Conservation (phyloP, 2,888 invertebrate species). For the Poecilobothrus nobilitatus region DNA sequence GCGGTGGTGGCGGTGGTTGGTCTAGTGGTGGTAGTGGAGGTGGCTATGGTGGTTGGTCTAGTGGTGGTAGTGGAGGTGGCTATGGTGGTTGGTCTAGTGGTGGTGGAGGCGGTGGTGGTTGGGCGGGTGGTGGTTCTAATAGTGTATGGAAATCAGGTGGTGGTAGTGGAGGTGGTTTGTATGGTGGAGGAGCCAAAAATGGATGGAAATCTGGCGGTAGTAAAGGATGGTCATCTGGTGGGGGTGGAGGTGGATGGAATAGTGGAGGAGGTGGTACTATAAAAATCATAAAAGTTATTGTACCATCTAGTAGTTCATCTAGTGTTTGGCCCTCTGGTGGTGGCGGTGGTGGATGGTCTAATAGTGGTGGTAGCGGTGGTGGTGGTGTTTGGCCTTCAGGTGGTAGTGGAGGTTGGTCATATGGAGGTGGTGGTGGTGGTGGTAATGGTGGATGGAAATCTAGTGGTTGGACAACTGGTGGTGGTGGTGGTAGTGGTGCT, state of each 20-base stretch:
- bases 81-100: neutral
- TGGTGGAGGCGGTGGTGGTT: neutral
- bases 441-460: too few species aligned
- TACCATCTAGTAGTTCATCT: neutral
- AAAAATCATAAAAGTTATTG: conserved; percentile 15
- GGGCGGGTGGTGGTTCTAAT: neutral
- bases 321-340: neutral
- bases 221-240: conserved; percentile 51
- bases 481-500: too few species aligned
- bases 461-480: too few species aligned
- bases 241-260: conserved; percentile 37
- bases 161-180: conserved; percentile 39
- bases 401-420: too few species aligned
- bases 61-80: neutral
- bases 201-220: conserved; percentile 30
- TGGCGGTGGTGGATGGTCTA: too few species aligned
- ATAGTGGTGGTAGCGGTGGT: too few species aligned
- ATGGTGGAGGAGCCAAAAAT: conserved; percentile 37
- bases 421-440: too few species aligned
- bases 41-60: neutral
- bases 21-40: neutral
- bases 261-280: conserved; percentile 36
- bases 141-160: neutral
- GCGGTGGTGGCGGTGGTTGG: conserved; percentile 3
- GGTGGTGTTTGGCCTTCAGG: too few species aligned